Percentiles rank a stretch among this genome's conserved stretches.
Conservation (phyloP, 2,797 vertebrate genomes). For the Hafferia zeledoni region DNA sequence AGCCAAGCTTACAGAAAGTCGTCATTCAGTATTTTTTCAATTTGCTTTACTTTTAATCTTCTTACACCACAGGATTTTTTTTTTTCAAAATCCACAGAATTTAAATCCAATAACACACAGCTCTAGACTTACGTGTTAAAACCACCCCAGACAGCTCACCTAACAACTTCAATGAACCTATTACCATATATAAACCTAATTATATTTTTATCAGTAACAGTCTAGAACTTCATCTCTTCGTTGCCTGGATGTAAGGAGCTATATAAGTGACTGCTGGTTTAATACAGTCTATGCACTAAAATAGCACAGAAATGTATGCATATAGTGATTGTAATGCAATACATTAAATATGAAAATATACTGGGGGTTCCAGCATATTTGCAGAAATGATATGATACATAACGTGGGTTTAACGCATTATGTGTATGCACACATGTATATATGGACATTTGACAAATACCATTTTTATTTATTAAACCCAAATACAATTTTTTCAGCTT, state of each 20-base stretch:
- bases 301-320: background rate
- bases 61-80: constrained; percentile 20
- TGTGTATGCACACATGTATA: background rate
- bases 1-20: constrained; percentile 15
- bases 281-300: background rate
- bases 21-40: background rate
- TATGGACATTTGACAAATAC: background rate
- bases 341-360: background rate
- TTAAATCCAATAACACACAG: constrained; percentile 33
- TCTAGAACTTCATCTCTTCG: background rate
- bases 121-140: background rate
- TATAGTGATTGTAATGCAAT: background rate
- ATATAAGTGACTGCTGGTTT: background rate
- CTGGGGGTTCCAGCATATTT: background rate
- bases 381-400: background rate
- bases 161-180: background rate
- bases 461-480: background rate
- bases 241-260: background rate
- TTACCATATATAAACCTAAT: background rate
- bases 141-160: background rate
- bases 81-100: constrained; percentile 1
- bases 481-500: background rate
- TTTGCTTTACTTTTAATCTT: constrained; percentile 53
- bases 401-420: background rate
- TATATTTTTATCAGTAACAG: background rate